Evolutionary conservation across 1,140 invertebrate species (phyloP).

Genomic region (Sinonovacula constricta): DNA sequence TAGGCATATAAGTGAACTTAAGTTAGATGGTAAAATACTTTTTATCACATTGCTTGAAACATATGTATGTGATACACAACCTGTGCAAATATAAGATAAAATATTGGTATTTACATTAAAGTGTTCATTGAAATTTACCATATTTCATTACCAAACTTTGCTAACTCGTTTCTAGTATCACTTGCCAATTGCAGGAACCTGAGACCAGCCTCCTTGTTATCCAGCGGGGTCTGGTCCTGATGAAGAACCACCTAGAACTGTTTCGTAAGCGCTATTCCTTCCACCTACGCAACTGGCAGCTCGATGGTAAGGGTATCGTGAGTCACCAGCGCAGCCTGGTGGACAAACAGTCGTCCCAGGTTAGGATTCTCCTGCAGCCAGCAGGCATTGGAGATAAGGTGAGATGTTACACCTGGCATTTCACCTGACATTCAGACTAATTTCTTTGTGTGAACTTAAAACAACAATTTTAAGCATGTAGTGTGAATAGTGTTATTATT

Average conservation of each 20-base stretch:
- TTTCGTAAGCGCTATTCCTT: constrained; percentile 87
- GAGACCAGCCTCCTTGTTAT: constrained; percentile 92
- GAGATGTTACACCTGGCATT: no score
- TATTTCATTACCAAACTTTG: not conserved
- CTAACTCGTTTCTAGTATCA: not conserved
- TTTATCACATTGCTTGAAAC: no score
- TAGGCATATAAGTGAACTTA: no score
- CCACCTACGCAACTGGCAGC: constrained; percentile 81
- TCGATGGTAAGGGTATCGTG: constrained; percentile 88
- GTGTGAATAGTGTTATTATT: no score
- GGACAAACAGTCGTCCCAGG: constrained; percentile 81
- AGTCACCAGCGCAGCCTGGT: constrained; percentile 83
- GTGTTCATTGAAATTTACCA: no score
- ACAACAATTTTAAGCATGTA: no score
- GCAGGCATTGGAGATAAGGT: constrained; percentile 86
- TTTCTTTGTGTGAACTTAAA: no score
- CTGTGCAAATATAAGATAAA: no score
- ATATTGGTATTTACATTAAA: no score
- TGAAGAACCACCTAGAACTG: constrained; percentile 95
- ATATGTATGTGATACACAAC: no score
- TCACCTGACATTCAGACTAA: no score
- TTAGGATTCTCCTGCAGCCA: constrained; percentile 90
- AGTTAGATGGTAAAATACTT: no score
- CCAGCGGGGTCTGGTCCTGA: constrained; percentile 90
- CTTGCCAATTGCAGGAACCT: constrained; percentile 78